Base-by-base conservation (phyloP, 2,888 invertebrate genomes). In the Drosophila cognata region DNA sequence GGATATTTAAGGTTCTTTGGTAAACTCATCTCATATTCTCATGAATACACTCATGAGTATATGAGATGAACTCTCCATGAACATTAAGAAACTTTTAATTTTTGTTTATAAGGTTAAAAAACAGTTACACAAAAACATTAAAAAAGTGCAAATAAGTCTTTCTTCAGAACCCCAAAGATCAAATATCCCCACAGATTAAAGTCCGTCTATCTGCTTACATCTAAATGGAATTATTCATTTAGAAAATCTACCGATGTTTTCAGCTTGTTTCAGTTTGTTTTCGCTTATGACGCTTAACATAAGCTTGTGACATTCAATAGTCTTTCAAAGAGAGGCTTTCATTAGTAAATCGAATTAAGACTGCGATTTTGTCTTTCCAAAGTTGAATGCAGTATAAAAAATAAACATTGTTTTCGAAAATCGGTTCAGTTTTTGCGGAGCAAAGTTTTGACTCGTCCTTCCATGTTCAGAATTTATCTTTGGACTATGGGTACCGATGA, bases 1-100 rank as follows among this genome's bases (percentile, higher is more conserved):
- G 6, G 46, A 8, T 4, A 4, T 46, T 4, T 16, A 16, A 16
- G 21, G 16, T 13, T 13, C 43, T 46, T 21, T 13, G 43, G 43
- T 4, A 25, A 16, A 2, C 46, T 25, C 21, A 16, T 25, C 16
- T 16, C 46, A 25, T 64, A 50, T 18, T 65, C 31, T 58, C 52
- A 58, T 71, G 56, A 41, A 50, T 56, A n/a, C 35, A 53, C 33
- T 55, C 41, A 68, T 63, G 50, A 56, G 56, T 62, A 35, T 48
- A 43, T 43, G 25, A 46, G 7, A 16, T 4, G 7, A 16, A 16
- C 8, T 25, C 16, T 25, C 46, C 16, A 46, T 46, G 4, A 46
- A 46, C 8, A 2, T 16, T 46, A 2, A 43, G 43, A 21, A 11
- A 21, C 21, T 43, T 43, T 43, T 21, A 43, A 13, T 43, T 2